Evolutionary conservation across 2,888 invertebrate species (phyloP), one percentile per base, ranked within the genome.

Genomic region (Strigamia maritima): DNA sequence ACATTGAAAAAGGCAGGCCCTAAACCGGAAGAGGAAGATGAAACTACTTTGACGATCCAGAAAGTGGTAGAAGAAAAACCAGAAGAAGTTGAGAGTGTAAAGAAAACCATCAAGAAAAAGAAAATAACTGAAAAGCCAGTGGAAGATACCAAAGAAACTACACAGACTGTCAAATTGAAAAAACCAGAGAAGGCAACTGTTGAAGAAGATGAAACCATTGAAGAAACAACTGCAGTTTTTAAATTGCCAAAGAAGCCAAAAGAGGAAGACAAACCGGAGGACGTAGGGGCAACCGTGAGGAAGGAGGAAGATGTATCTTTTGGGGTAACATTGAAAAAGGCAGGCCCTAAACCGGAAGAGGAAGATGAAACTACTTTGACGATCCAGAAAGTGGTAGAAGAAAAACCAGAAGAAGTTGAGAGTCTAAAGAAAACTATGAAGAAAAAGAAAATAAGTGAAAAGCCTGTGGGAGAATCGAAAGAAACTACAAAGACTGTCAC

Each of bases 381-480:
- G n/a, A 49, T 26, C 74, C 79, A 40, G n/a, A 81, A 80, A 40
- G 75, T 70, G 7, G 77, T 80, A 2, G 70, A 81, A 44, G 78
- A 79, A 60, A 81, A 81, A 44, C 81, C 81, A 75, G 81, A 80
- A 65, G 80, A 77, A 35, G 35, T 10, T 35, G 0, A 6, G 31
- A 77, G n/a, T n/a, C n/a, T 70, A 14, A 79, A 44, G 22, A 80
- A 81, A 70, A 54, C 80, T 24, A 38, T 80, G 22, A 80, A 81
- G 28, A 82, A 82, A 80, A 79, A 85, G 79, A 83, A 83, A 82
- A 19, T 38, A 4, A 35, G 44, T 4, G 40, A 7, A 2, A 38
- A 74, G 76, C 28, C 60, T n/a, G 24, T 49, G 19, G 83, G 54
- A 76, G 76, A 12, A 77, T 14, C 24, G 0, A 19, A 76, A 76